Percentiles rank a stretch among this genome's conserved stretches.
These are phyloP conservation scores for Metridium senile DNA, from an alignment of 92 coral and sea anemone species.

Conservation along the genomic window DNA sequence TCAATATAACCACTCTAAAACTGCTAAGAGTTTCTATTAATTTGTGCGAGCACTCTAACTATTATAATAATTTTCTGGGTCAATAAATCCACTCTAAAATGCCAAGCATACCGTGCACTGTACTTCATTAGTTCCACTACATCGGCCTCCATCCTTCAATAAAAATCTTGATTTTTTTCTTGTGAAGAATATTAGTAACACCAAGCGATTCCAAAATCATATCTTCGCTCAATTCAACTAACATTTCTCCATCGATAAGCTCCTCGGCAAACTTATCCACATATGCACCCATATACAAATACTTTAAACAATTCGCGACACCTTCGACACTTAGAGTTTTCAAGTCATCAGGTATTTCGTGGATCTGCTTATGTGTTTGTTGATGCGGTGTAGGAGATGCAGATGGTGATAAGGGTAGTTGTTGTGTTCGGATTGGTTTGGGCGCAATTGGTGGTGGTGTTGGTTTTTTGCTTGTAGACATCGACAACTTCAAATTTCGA, in stretches of 20 bases:
- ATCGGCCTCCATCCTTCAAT: slow-evolving; percentile 58
- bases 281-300: slow-evolving; percentile 43
- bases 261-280: slow-evolving; percentile 38
- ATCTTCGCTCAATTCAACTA: slow-evolving; percentile 25
- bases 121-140: not conserved
- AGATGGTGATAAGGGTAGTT: not conserved
- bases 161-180: slow-evolving; percentile 34
- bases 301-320: slow-evolving; percentile 48
- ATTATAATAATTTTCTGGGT: too few relatives aligned
- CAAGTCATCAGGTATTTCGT: slow-evolving; percentile 46
- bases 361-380: too few relatives aligned
- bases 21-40: too few relatives aligned
- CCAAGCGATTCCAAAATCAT: slow-evolving; percentile 38
- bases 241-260: slow-evolving; percentile 58
- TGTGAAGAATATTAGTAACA: slow-evolving; percentile 30
- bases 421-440: slow-evolving; percentile 4
- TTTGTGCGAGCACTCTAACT: too few relatives aligned
- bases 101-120: too few relatives aligned
- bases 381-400: too few relatives aligned
- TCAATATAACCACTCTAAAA: too few relatives aligned
- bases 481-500: slow-evolving; percentile 1
- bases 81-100: too few relatives aligned
- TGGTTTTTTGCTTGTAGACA: not conserved
- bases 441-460: not conserved
- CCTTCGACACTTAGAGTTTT: slow-evolving; percentile 27